These are phyloP conservation scores for Drosophila hawaiiensis DNA, from an alignment of 2,888 invertebrate genomes.

Conservation along the genomic window DNA sequence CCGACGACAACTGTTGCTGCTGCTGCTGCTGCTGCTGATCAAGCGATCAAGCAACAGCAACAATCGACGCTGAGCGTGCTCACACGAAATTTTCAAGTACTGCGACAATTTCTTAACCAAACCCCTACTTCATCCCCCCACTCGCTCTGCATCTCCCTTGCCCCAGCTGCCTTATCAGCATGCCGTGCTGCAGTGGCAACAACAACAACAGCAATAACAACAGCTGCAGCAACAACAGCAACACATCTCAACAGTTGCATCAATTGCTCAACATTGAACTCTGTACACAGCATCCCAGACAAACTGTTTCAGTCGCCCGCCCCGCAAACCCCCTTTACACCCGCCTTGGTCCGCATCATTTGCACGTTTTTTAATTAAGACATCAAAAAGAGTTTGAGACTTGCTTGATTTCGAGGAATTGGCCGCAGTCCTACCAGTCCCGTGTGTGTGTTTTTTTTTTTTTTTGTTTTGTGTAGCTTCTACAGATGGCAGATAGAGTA, in stretches of 20 bases:
- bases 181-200: conserved; percentile 67
- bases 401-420: conserved; percentile 79
- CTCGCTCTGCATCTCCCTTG: not conserved
- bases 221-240: conserved; percentile 48
- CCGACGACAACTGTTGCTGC: conserved; percentile 59
- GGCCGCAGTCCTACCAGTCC: conserved; percentile 52
- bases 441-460: conserved; percentile 26
- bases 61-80: conserved; percentile 80
- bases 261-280: conserved; percentile 82
- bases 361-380: conserved; percentile 81
- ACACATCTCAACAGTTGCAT: conserved; percentile 82
- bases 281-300: conserved; percentile 52
- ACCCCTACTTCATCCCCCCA: conserved; percentile 22
- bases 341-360: conserved; percentile 61
- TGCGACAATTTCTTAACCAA: conserved; percentile 71
- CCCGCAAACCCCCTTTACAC: not conserved
- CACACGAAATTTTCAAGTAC: conserved; percentile 81
- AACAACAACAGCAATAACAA: conserved; percentile 38
- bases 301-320: conserved; percentile 20
- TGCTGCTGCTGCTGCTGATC: conserved; percentile 60
- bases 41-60: conserved; percentile 69
- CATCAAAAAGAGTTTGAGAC: conserved; percentile 82
- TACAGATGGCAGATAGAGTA: conserved; percentile 73
- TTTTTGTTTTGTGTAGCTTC: conserved; percentile 57
- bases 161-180: conserved; percentile 61